These are phyloP conservation scores for Lissonota sp. DNA, from an alignment of 2,888 invertebrate genomes.

Conservation along the genomic window DNA sequence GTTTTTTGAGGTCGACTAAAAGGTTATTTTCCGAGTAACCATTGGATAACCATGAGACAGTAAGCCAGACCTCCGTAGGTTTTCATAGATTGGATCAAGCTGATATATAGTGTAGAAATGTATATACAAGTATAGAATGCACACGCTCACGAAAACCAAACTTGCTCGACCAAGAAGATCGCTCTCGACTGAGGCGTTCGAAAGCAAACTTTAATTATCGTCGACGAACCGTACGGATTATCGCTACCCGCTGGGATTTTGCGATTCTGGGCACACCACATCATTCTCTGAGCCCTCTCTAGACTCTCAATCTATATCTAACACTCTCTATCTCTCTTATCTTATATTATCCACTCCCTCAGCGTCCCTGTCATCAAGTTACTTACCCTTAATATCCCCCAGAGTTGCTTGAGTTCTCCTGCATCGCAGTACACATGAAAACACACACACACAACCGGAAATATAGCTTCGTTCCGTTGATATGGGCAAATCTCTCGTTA, in stretches of 20 bases:
- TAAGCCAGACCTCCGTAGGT: slow-evolving; percentile 3
- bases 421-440: not conserved
- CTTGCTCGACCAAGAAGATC: slow-evolving; percentile 19
- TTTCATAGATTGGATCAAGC: slow-evolving; percentile 18
- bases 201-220: slow-evolving; percentile 68
- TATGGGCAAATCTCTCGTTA: slow-evolving; percentile 27
- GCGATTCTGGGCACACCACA: slow-evolving; percentile 29
- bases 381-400: slow-evolving; percentile 25
- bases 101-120: not conserved
- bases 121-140: not conserved
- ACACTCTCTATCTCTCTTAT: slow-evolving; percentile 31
- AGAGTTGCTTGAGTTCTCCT: slow-evolving; percentile 1
- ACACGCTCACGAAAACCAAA: slow-evolving; percentile 6
- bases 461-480: slow-evolving; percentile 2
- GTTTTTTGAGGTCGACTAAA: too few species aligned
- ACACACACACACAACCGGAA: not conserved
- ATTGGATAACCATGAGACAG: too few species aligned
- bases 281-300: slow-evolving; percentile 13
- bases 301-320: slow-evolving; percentile 1
- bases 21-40: too few species aligned
- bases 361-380: slow-evolving; percentile 53
- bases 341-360: slow-evolving; percentile 37
- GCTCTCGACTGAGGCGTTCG: slow-evolving; percentile 33
- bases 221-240: slow-evolving; percentile 56
- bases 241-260: slow-evolving; percentile 59